Evolutionary conservation across 1,140 invertebrate species (phyloP).

Genomic region (Eciton burchellii): DNA sequence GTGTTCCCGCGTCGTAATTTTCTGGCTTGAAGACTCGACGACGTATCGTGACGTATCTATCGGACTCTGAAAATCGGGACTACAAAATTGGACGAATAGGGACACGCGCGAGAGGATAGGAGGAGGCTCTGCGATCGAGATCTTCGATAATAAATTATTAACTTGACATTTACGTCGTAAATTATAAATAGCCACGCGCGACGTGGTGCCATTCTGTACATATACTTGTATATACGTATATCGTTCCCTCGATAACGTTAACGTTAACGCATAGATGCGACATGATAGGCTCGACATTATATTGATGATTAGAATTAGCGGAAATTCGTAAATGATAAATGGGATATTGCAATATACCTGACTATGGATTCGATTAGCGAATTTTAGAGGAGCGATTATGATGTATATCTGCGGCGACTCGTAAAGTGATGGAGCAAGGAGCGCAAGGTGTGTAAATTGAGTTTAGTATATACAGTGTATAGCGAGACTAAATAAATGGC

Average conservation of each 20-base stretch:
- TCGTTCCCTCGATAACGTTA: constrained; percentile 76
- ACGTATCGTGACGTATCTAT: constrained; percentile 85
- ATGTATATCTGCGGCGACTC: constrained; percentile 76
- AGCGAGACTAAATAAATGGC: constrained; percentile 84
- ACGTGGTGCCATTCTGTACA: constrained; percentile 74
- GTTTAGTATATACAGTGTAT: constrained; percentile 82
- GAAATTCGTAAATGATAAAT: constrained; percentile 80
- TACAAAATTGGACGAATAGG: constrained; percentile 63
- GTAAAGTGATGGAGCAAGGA: constrained; percentile 66
- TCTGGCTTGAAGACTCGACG: constrained; percentile 4
- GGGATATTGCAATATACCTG: constrained; percentile 86
- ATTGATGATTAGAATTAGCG: constrained; percentile 74
- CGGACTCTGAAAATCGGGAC: too few relatives aligned
- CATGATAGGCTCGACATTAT: constrained; percentile 75
- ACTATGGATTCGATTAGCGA: constrained; percentile 83
- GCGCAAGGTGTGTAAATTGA: constrained; percentile 75
- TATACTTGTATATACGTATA: constrained; percentile 77
- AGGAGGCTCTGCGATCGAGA: constrained; percentile 62
- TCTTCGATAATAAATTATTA: constrained; percentile 83
- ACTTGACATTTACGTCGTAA: constrained; percentile 78
- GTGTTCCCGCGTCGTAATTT: constrained; percentile 15
- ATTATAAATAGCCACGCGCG: constrained; percentile 74
- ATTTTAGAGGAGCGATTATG: constrained; percentile 82
- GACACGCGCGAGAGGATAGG: constrained; percentile 7
- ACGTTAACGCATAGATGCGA: constrained; percentile 66